Conservation (phyloP, 2,797 vertebrate genomes). For the Danio choprae region DNA sequence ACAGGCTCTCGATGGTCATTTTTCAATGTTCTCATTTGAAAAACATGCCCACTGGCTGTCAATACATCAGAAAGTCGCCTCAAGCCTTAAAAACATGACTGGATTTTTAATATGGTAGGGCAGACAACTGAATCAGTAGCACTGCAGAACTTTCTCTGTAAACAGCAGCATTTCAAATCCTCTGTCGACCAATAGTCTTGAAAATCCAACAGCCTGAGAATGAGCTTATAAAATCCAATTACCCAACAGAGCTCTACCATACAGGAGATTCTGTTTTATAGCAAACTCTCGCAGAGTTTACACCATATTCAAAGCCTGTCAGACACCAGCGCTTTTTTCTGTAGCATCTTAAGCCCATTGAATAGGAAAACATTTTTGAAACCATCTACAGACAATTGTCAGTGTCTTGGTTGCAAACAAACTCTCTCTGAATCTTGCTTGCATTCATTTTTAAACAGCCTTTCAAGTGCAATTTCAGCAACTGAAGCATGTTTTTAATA, state of each 20-base stretch:
- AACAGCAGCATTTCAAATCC: slow-evolving; percentile 20
- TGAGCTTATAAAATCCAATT: not conserved
- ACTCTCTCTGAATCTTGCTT: not conserved
- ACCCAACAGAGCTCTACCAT: not conserved
- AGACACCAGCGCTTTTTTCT: not conserved
- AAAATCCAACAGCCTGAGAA: not conserved
- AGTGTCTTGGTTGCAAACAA: not conserved
- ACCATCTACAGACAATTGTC: not conserved
- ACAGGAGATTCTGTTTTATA: slow-evolving; percentile 7
- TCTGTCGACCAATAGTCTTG: not conserved
- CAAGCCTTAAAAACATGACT: not conserved
- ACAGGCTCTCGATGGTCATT: not conserved
- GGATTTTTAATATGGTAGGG: not conserved
- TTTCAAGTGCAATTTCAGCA: not conserved
- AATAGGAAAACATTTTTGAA: not conserved
- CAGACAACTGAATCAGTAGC: not conserved
- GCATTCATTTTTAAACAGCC: not conserved
- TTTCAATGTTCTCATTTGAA: not conserved
- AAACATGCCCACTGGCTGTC: not conserved
- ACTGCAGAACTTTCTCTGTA: not conserved
- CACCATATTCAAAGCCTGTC: not conserved
- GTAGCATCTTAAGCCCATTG: not conserved
- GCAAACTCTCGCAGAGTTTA: slow-evolving; percentile 19
- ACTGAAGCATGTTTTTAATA: not conserved
- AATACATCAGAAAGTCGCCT: not conserved